Conservation (phyloP, 2,113 vertebrate genomes). For the Tragelaphus scriptus region DNA sequence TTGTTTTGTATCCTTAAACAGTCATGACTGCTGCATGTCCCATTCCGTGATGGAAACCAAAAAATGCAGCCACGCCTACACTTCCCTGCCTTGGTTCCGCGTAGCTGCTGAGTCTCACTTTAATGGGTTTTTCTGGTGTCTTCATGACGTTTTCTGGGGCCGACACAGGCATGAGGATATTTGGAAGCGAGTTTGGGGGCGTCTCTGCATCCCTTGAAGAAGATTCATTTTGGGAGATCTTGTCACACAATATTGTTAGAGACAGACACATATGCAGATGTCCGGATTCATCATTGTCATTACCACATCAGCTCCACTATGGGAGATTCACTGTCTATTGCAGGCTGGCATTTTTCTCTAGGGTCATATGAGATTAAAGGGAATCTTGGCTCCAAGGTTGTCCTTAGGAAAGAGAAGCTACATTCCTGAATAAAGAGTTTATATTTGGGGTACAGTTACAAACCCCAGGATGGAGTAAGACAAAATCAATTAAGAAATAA, state of each 20-base stretch:
- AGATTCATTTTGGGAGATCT: background rate
- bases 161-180: background rate
- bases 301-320: background rate
- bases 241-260: constrained; percentile 28
- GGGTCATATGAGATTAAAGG: constrained; percentile 21
- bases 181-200: background rate
- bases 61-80: background rate
- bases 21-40: background rate
- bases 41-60: background rate
- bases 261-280: constrained; percentile 63
- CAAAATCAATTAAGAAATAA: background rate
- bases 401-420: constrained; percentile 12
- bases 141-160: background rate
- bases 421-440: background rate
- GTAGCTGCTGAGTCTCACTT: background rate
- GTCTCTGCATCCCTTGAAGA: background rate
- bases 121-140: background rate
- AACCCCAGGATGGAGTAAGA: background rate
- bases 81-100: background rate
- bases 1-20: constrained; percentile 3
- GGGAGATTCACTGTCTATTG: background rate
- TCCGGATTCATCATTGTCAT: constrained; percentile 51
- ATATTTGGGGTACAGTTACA: background rate
- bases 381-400: background rate
- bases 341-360: background rate